phyloP scores from a whole-genome alignment of 2,888 invertebrate species.

The Mythimna albipuncta region DNA sequence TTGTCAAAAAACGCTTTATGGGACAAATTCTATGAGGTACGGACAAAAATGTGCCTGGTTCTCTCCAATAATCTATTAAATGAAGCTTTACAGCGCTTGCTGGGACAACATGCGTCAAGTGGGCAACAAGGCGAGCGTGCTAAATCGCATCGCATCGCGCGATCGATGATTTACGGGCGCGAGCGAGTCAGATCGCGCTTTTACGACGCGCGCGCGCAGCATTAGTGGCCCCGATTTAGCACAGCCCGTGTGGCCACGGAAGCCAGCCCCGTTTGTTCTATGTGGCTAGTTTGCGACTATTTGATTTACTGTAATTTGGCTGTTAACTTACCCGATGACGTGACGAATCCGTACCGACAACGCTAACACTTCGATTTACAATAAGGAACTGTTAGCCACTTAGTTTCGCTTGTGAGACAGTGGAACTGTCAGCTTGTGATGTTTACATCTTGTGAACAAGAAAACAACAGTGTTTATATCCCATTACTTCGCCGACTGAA shows the following conservation, averaged over 20 bases:
- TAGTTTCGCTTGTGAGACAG: slow-evolving; percentile 55
- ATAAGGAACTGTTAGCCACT: slow-evolving; percentile 63
- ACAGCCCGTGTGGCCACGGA: slow-evolving; percentile 80
- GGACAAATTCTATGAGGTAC: background rate
- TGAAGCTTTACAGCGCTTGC: slow-evolving; percentile 54
- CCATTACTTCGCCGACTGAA: slow-evolving; percentile 47
- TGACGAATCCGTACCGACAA: slow-evolving; percentile 60
- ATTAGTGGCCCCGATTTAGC: slow-evolving; percentile 77
- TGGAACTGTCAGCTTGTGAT: slow-evolving; percentile 59
- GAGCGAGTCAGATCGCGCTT: slow-evolving; percentile 81
- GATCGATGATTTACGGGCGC: slow-evolving; percentile 84
- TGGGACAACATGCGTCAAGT: slow-evolving; percentile 44
- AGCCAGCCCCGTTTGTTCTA: slow-evolving; percentile 71
- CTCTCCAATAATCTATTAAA: slow-evolving; percentile 17
- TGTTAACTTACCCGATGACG: slow-evolving; percentile 67
- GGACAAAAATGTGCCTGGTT: background rate
- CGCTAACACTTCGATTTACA: slow-evolving; percentile 64
- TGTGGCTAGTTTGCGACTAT: slow-evolving; percentile 73
- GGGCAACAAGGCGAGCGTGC: slow-evolving; percentile 70
- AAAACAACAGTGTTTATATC: slow-evolving; percentile 57
- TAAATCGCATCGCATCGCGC: slow-evolving; percentile 84
- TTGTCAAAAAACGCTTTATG: slow-evolving; percentile 18
- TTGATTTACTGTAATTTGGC: slow-evolving; percentile 80
- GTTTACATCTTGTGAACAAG: slow-evolving; percentile 56
- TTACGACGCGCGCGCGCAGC: slow-evolving; percentile 74